Conservation (phyloP, 2,113 vertebrate genomes). For the Lamprologus lemairii region DNA sequence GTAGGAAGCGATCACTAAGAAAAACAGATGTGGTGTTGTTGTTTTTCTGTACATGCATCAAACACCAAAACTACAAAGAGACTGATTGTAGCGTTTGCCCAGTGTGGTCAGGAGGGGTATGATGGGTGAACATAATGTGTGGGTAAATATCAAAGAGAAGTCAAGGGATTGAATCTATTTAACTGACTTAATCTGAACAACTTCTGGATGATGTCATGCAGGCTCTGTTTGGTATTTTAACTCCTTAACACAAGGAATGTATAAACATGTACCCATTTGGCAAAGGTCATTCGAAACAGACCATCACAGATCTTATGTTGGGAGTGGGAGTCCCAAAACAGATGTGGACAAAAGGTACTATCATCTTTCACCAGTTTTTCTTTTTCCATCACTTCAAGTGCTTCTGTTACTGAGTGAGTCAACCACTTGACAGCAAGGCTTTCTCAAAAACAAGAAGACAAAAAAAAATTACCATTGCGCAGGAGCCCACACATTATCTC, state of each 20-base stretch:
- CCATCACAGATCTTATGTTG: not conserved
- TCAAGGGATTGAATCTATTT: not conserved
- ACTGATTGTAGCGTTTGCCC: not conserved
- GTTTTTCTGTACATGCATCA: not conserved
- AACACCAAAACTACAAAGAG: not conserved
- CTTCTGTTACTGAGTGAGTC: not conserved
- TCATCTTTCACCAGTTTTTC: constrained; percentile 18
- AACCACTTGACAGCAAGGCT: not conserved
- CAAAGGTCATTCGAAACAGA: not conserved
- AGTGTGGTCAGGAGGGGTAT: constrained; percentile 5
- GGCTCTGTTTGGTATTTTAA: not conserved
- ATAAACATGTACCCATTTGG: constrained; percentile 11
- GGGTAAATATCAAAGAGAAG: not conserved
- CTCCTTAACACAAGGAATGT: not conserved
- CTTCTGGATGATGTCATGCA: constrained; percentile 12
- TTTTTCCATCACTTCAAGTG: not conserved
- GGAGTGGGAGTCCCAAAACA: constrained; percentile 10
- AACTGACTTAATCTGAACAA: not conserved
- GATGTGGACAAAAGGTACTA: not conserved
- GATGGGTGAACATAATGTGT: not conserved
- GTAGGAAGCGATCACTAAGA: constrained; percentile 14
- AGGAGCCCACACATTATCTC: not conserved
- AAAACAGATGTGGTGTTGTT: not conserved
- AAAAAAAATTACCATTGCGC: not conserved
- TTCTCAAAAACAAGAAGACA: not conserved